phyloP scores from a whole-genome alignment of 2,888 invertebrate species.

The Rugalucina vietnamica region DNA sequence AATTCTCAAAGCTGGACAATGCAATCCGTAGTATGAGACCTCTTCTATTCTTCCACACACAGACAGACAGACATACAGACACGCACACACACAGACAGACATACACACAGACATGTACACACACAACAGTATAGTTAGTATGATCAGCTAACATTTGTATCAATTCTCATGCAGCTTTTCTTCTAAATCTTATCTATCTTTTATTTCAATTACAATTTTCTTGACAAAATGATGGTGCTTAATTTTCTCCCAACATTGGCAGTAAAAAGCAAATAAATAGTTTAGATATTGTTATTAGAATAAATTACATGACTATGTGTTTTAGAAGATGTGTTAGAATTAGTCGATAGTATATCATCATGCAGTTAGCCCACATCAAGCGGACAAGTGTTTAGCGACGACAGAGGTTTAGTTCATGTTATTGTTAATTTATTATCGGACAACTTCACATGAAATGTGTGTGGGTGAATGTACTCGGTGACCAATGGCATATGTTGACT shows the following conservation, averaged over 20 bases:
- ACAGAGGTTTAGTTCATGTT: neutral
- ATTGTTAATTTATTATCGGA: neutral
- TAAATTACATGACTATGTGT: neutral
- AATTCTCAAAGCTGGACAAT: slow-evolving; percentile 65
- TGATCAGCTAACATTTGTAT: neutral
- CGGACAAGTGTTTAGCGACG: neutral
- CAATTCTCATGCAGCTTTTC: neutral
- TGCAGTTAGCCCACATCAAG: neutral
- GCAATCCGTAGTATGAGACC: slow-evolving; percentile 50
- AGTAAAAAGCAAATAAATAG: neutral
- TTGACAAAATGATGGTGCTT: slow-evolving; percentile 16
- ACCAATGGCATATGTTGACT: slow-evolving; percentile 43
- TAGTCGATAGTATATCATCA: neutral
- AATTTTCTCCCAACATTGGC: neutral
- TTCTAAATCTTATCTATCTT: neutral
- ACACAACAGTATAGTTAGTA: too few relatives aligned
- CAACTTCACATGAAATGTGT: slow-evolving; percentile 18
- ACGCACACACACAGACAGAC: slow-evolving; percentile 1
- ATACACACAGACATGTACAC: neutral
- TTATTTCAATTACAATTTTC: neutral
- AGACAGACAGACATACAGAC: slow-evolving; percentile 36
- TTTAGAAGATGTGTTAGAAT: neutral
- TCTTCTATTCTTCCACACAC: slow-evolving; percentile 48
- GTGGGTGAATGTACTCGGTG: slow-evolving; percentile 50
- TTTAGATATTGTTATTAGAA: neutral